Base-by-base conservation (phyloP, 1,140 invertebrate genomes). In the Homarus americanus region DNA sequence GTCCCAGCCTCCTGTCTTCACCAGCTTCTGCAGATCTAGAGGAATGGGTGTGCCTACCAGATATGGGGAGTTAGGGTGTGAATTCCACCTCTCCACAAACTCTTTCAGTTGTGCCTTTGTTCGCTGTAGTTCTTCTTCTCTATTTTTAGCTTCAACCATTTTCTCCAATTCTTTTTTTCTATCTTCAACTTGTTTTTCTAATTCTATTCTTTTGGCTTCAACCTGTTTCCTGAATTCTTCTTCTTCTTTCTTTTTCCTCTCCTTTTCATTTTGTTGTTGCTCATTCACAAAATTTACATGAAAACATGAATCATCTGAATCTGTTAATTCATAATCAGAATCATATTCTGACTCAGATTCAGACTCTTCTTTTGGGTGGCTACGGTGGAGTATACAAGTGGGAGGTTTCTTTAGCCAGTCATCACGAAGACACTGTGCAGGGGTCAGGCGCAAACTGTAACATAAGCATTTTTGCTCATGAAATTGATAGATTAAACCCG, bases 71-170 rank as follows among this genome's bases (percentile, higher is more conserved):
- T 97, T 96, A 0, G 97, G 97, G 94, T 97, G 97, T 92, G 97
- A 97, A 87, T 96, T 96, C 97, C 97, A 98, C 75, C 97, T 95
- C 93, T 97, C 97, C n/a, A 98, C 97, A 94, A 97, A 98, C 92
- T 96, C 94, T 91, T 96, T 95, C 24, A 98, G 95, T 94, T 98
- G 98, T 93, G 97, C 97, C 95, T 98, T 98, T n/a, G 97, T 96
- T 82, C 96, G 95, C 93, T 97, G 97, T 93, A 97, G 95, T 91
- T 96, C 96, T 84, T 36, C 72, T 53, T 82, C 41, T 82, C 44
- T 36, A 44, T 82, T 32, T 82, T 38, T 36, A 32, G 58, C 40
- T 44, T 32, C 63, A n/a, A 38, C 20, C 38, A 73, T 73, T 75
- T 80, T 75, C 32, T 82, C 79, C n/a, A 40, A 28, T 38, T 82